Evolutionary conservation across 2,888 invertebrate species (phyloP).

Genomic region (Pristionchus mayeri): DNA sequence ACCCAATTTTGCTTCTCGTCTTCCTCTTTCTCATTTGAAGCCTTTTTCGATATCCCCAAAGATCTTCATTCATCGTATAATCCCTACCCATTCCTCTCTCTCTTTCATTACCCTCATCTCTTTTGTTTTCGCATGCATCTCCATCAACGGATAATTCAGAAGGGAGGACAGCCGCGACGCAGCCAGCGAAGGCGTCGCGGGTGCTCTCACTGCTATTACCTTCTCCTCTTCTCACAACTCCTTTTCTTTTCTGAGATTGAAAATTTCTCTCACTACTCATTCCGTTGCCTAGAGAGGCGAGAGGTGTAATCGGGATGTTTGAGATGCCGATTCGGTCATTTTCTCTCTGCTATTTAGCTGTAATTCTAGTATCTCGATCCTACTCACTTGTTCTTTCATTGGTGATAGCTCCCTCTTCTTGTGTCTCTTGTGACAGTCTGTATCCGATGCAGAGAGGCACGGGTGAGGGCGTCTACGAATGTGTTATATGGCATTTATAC

Average conservation of each 20-base stretch:
- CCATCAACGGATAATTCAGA: constrained; percentile 23
- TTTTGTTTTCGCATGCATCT: background rate
- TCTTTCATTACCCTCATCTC: constrained; percentile 16
- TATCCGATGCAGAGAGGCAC: constrained; percentile 45
- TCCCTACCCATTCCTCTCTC: background rate
- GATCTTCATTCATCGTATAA: constrained; percentile 12
- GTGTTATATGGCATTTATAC: background rate
- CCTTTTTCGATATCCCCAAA: background rate
- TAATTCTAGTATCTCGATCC: background rate
- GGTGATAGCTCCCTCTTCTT: constrained; percentile 8
- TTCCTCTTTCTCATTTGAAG: background rate
- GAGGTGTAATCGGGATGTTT: background rate
- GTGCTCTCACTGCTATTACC: background rate
- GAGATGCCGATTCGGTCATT: no score
- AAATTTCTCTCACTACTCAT: background rate
- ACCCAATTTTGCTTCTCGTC: background rate
- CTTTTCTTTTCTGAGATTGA: background rate
- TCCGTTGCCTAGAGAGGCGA: background rate
- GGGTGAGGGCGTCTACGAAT: constrained; percentile 35
- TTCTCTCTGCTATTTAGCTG: no score
- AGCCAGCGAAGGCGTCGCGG: background rate
- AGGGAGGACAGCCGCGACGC: constrained; percentile 12
- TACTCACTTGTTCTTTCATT: constrained; percentile 43
- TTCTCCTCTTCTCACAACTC: background rate
- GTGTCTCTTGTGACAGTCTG: constrained; percentile 35